Base-by-base conservation (phyloP, 2,113 vertebrate genomes). In the Microtus richardsoni region DNA sequence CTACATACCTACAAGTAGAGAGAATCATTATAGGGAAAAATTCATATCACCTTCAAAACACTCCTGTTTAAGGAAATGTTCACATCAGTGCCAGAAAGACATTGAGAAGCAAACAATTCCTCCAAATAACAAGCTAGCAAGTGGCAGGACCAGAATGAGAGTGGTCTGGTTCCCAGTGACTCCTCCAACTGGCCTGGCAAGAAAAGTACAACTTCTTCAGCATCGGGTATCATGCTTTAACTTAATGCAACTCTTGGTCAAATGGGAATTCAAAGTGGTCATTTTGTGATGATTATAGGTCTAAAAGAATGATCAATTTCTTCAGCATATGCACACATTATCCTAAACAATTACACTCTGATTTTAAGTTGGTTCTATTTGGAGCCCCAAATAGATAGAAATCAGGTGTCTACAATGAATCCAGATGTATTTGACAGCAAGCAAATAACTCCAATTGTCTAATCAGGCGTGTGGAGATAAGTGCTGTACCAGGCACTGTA, bases 381-480 rank as follows among this genome's bases (percentile, higher is more conserved):
- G 85, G 73, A 95, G 78, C 68, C 36, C 36, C n/a, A 21, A 7
- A 13, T 62, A 91, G 47, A 87, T 17, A 88, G 16, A 91, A 94
- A 70, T 74, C 68, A 70, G 84, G 30, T 78, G 36, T 87, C 74
- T 74, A 64, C 88, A 70, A 82, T 83, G 87, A 79, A 49, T 64
- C 73, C 78, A 93, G 91, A 82, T 87, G 41, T 79, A 77, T 78
- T 89, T 89, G 86, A 85, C 89, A 83, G 89, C 90, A 95, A 91
- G 36, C 78, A 94, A 94, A 93, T 88, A 80, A 86, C 95, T 96
- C 70, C 89, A 91, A 77, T 86, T 82, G 94, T 95, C 82, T 89
- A 74, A 94, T 93, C 91, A 91, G 93, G 52, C 96, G 30, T 60
- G 78, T 49, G 33, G 93, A 88, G 88, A 39, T 87, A 47, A 94